Conservation (phyloP, 2,888 invertebrate species). For the Cephus rjabovi region DNA sequence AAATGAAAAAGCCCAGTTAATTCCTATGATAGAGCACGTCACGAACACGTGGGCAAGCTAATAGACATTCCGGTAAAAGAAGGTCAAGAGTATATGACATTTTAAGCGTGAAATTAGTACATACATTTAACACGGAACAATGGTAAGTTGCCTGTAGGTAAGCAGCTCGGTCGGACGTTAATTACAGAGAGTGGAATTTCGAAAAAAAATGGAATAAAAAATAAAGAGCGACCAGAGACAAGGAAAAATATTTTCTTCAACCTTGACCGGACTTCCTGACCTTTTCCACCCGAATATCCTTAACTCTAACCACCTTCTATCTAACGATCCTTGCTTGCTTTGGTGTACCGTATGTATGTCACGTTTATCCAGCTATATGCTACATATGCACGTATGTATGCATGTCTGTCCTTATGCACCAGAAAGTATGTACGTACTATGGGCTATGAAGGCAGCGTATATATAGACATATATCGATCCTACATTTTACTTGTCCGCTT, state of each 20-base stretch:
- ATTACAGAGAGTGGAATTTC: neutral
- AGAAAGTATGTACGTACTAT: conserved; percentile 4
- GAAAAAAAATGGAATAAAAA: neutral
- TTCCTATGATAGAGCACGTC: neutral
- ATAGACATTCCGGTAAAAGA: neutral
- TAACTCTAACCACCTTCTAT: neutral
- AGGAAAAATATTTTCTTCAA: neutral
- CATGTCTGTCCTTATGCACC: neutral
- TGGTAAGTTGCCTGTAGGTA: neutral
- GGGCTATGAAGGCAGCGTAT: conserved; percentile 39
- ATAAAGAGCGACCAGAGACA: neutral
- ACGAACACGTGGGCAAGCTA: neutral
- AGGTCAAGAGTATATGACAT: neutral
- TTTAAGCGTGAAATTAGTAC: neutral
- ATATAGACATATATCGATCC: conserved; percentile 39
- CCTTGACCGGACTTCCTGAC: neutral
- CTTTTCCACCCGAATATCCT: neutral
- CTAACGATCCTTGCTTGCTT: neutral
- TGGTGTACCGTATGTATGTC: neutral
- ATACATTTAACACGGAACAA: neutral
- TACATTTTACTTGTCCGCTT: conserved; percentile 27
- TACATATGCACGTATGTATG: neutral
- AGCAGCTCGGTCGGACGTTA: neutral
- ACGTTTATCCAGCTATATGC: neutral
- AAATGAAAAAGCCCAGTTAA: neutral